phyloP scores from a whole-genome alignment of 1,140 invertebrate genomes.

The Meteorus sp. region DNA sequence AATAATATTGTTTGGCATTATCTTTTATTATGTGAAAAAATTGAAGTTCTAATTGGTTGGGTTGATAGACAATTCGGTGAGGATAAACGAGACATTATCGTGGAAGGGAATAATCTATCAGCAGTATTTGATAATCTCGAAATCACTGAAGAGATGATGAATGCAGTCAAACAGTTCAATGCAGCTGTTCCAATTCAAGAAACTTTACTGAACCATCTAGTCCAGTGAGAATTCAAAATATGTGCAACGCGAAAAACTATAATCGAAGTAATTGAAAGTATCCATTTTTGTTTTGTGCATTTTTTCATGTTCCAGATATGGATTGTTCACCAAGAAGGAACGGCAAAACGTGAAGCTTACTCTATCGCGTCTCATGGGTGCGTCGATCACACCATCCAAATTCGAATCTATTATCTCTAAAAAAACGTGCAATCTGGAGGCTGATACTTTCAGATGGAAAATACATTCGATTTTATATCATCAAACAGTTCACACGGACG shows the following conservation, averaged over 20 bases:
- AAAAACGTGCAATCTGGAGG: conserved; percentile 59
- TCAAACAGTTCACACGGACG: conserved; percentile 38
- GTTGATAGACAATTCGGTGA: conserved; percentile 39
- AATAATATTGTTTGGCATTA: conserved; percentile 44
- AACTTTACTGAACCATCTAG: conserved; percentile 54
- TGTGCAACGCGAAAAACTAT: no score
- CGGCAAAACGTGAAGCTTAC: conserved; percentile 57
- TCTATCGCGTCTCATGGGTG: conserved; percentile 56
- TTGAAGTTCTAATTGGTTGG: conserved; percentile 41
- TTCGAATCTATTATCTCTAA: conserved; percentile 61
- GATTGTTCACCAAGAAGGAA: conserved; percentile 52
- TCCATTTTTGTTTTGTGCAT: neutral
- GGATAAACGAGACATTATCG: neutral
- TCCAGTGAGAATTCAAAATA: conserved; percentile 34
- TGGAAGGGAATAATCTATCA: conserved; percentile 43
- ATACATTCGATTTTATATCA: conserved; percentile 56
- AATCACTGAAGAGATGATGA: conserved; percentile 65
- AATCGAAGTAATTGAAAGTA: no score
- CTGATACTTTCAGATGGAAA: conserved; percentile 60
- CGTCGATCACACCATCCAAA: conserved; percentile 47
- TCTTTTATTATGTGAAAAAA: conserved; percentile 42
- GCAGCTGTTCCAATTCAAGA: conserved; percentile 60
- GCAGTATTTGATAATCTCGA: conserved; percentile 59
- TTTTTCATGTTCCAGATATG: conserved; percentile 38
- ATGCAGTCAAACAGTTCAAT: conserved; percentile 53